phyloP scores from a whole-genome alignment of 2,888 invertebrate species.

The Diarsia dahlii region DNA sequence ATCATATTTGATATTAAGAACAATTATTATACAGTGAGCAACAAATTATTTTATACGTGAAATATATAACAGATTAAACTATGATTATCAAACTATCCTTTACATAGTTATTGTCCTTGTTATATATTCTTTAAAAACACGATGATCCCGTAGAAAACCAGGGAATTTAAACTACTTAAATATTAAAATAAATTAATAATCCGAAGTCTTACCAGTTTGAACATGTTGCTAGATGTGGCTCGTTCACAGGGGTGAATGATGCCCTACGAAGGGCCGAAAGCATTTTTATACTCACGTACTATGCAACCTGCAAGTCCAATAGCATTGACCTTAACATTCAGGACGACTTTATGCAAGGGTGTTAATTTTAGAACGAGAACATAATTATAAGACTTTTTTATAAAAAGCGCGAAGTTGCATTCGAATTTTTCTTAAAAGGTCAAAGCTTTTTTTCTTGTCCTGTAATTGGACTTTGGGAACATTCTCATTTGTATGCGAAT shows the following conservation, averaged over 20 bases:
- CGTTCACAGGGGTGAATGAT: conserved; percentile 76
- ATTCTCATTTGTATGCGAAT: conserved; percentile 21
- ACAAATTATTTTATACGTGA: too few relatives aligned
- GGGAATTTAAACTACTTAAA: not conserved
- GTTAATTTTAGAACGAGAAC: conserved; percentile 47
- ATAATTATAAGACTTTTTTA: conserved; percentile 16
- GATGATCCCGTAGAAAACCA: not conserved
- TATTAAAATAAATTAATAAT: conserved; percentile 19
- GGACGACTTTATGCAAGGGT: conserved; percentile 60
- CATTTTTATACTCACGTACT: conserved; percentile 73
- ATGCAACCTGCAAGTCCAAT: conserved; percentile 63
- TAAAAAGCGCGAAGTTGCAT: not conserved
- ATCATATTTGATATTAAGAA: not conserved
- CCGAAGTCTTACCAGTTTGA: conserved; percentile 75
- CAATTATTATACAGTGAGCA: too few relatives aligned
- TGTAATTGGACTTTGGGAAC: conserved; percentile 20
- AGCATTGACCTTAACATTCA: conserved; percentile 74
- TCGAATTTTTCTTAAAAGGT: conserved; percentile 38
- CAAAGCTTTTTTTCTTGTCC: conserved; percentile 19
- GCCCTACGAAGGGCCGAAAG: conserved; percentile 67
- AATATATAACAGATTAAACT: too few relatives aligned
- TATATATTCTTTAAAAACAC: not conserved
- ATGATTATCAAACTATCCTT: too few relatives aligned
- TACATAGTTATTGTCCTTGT: too few relatives aligned
- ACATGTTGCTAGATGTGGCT: conserved; percentile 72